Base-by-base conservation (phyloP, 2,888 invertebrate species). In the Eudasyphora cyanicolor region DNA sequence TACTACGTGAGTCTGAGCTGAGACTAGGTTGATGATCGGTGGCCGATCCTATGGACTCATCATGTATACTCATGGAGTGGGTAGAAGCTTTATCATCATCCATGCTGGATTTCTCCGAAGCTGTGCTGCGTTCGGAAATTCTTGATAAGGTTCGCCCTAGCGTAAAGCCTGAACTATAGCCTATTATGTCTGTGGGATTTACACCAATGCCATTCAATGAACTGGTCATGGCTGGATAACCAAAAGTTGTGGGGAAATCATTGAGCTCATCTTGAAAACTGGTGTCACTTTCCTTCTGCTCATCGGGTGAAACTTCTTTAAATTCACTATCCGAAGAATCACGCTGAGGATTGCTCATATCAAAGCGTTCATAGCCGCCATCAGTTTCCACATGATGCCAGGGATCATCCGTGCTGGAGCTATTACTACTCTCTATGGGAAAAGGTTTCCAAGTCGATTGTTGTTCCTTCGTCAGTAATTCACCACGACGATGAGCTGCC, bases 61-160 rank as follows among this genome's bases (percentile, higher is more conserved):
- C 97, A 87, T 96, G 96, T 85, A 96, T 94, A 90, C 97, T 97
- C 79, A 96, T 96, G 2, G 96, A 96, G 83, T 96, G 94, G 1
- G 96, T 96, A 84, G 96, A 96, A 3, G 96, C 96, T 91, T 97
- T 97, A 92, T 97, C 97, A 90, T 97, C 97, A 88, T 97, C 95
- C 83, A 96, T 95, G 89, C 97, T 97, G 2, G 96, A 96, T 91
- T 97, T 97, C 90, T 97, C 97, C 0, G 97, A 97, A 12, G 97
- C 96, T 10, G 97, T 97, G 86, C 97, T 97, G 57, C 97, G 94
- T 92, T 97, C 97, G 0, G 97, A 97, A 89, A 97, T 97, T 84
- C 97, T 93, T 0, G 97, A 97, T 32, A 97, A 93, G 0, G 97
- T 97, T 57, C 97, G 94, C 0, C 95, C 95, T 24, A 95, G 89